These are phyloP conservation scores for Mormyrus proboscirostris DNA, from an alignment of 2,797 vertebrate genomes.

Conservation along the genomic window DNA sequence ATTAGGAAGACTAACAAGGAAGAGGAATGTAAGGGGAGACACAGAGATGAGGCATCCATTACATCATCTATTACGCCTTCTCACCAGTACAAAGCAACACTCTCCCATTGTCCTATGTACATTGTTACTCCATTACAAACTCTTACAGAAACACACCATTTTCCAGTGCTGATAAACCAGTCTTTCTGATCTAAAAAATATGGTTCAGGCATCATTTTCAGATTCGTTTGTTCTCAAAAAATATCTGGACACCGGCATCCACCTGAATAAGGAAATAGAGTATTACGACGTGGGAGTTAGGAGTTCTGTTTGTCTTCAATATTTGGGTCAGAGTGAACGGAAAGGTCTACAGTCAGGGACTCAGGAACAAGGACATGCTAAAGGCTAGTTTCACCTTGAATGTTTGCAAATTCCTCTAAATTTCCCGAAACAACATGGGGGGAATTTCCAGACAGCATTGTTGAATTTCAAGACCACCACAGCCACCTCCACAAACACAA, in stretches of 20 bases:
- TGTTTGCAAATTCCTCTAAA: not conserved
- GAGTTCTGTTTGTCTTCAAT: not conserved
- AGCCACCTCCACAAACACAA: not conserved
- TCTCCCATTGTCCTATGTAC: conserved; percentile 39
- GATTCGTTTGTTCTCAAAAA: conserved; percentile 46
- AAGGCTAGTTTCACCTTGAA: not conserved
- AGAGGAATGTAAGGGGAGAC: conserved; percentile 46
- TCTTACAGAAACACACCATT: conserved; percentile 11
- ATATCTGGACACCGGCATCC: conserved; percentile 24
- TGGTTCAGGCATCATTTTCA: conserved; percentile 34
- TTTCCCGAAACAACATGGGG: not conserved
- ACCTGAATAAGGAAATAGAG: not conserved
- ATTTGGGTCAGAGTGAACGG: not conserved
- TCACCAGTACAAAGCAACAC: conserved; percentile 35
- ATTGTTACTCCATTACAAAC: conserved; percentile 56
- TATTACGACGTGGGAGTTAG: not conserved
- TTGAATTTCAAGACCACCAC: not conserved
- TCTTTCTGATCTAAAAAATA: conserved; percentile 31
- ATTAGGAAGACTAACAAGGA: conserved; percentile 51
- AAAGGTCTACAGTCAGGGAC: not conserved
- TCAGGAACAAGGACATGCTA: not conserved
- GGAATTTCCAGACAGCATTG: not conserved
- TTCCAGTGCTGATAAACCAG: conserved; percentile 46
- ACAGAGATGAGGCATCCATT: conserved; percentile 42
- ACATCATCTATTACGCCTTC: conserved; percentile 49